Evolutionary conservation across 2,888 invertebrate species (phyloP).

Genomic region (Macrosiphum euphorbiae): DNA sequence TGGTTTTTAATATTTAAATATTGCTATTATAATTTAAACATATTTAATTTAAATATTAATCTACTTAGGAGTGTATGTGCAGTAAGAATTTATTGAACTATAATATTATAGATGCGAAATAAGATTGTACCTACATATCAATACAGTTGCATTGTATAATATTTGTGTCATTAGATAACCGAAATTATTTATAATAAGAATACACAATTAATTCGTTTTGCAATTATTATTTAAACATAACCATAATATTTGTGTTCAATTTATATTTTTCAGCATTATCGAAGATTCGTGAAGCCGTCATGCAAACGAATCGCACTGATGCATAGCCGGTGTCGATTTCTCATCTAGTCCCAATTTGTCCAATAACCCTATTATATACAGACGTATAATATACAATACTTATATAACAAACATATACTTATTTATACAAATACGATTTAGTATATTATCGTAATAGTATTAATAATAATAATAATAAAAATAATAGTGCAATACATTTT

Average conservation of each 20-base stretch:
- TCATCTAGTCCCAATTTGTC: conserved; percentile 44
- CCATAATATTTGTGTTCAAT: background rate
- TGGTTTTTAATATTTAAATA: background rate
- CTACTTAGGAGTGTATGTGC: background rate
- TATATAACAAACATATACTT: background rate
- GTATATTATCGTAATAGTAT: background rate
- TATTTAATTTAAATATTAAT: background rate
- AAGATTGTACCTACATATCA: background rate
- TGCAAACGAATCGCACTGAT: background rate
- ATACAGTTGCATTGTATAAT: background rate
- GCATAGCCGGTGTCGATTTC: background rate
- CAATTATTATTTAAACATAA: background rate
- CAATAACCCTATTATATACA: conserved; percentile 2
- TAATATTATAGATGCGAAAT: background rate
- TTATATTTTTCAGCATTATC: conserved; percentile 17
- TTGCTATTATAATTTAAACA: no score
- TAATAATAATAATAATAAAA: conserved; percentile 27
- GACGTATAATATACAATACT: background rate
- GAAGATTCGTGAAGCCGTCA: background rate
- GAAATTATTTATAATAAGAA: background rate
- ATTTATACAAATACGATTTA: background rate
- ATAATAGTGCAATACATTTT: conserved; percentile 19
- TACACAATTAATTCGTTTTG: background rate
- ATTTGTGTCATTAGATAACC: background rate
- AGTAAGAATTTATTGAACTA: background rate